Base-by-base conservation (phyloP, 2,113 vertebrate species). In the Mystacornis crossleyi region DNA sequence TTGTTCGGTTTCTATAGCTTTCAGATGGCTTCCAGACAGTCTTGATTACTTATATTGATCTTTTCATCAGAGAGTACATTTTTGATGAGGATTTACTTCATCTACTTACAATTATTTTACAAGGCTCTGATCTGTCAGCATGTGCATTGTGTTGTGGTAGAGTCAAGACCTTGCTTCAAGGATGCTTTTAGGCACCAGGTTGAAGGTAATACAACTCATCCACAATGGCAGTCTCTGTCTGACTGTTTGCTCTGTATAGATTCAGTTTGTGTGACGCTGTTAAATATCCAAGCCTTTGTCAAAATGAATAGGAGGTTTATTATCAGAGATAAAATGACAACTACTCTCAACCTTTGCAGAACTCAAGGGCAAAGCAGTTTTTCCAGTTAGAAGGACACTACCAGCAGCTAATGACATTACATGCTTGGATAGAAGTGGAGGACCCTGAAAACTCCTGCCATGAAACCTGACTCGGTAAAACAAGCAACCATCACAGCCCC, bases 181-280 rank as follows among this genome's bases (percentile, higher is more conserved):
- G 74, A 89, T 10, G 2, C 60, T 86, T 95, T 89, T 91, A 89
- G 86, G 79, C 33, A 45, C 38, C 60, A 86, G 45, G 43, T 33
- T 93, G 85, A 91, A 89, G 60, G 84, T 57, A 81, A 78, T 42
- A 38, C 38, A 79, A 47, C 29, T 53, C 45, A 70, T 57, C 90
- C 72, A 97, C 88, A 97, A 96, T 92, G 77, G 91, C 78, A 93
- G 57, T 38, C 64, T 95, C 93, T 97, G 91, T 97, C 82, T 90
- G 73, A 74, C 53, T 96, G 81, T 95, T 94, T 97, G 74, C 81
- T 95, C 77, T 93, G 77, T 50, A 69, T 78, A 48, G 77, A 78
- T 84, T 94, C 74, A 75, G 58, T 96, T 91, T 92, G 86, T 95
- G 66, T 85, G 90, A 93, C 42, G 31, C 67, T 74, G 71, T 70